A percentile compares a stretch with the other conserved stretches of the same genome.
Conservation (phyloP, 1,140 invertebrate species). For the Pseudomyrmex concolor region DNA sequence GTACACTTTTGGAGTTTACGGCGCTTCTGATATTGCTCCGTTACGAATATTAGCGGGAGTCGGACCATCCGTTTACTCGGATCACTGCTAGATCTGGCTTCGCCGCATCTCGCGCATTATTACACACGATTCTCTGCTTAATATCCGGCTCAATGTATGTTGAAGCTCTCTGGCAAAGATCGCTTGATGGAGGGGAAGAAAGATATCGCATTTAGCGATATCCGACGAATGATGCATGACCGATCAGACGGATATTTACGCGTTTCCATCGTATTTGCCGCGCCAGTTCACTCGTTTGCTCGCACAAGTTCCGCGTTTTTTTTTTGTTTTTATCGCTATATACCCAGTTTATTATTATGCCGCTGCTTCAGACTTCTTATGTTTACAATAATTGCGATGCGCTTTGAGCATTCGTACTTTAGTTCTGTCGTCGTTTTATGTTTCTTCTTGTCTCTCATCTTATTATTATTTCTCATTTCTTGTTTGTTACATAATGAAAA, state of each 20-base stretch:
- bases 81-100: constrained; percentile 23
- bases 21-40: background rate
- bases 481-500: constrained; percentile 13
- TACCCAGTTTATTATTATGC: constrained; percentile 11
- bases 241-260: constrained; percentile 32
- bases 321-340: background rate
- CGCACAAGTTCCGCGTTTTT: background rate
- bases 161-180: background rate
- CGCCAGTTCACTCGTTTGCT: constrained; percentile 15
- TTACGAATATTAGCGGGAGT: background rate
- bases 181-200: background rate
- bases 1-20: background rate
- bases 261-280: constrained; percentile 3
- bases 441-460: background rate
- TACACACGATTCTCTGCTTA: too few relatives aligned
- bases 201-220: constrained; percentile 7
- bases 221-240: constrained; percentile 29
- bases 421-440: background rate
- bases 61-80: constrained; percentile 33
- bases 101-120: too few relatives aligned
- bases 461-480: background rate
- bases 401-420: background rate
- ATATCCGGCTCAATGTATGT: background rate
- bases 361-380: background rate
- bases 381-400: background rate